These are phyloP conservation scores for Drosophila birchii DNA, from an alignment of 2,888 invertebrate species.

Conservation along the genomic window DNA sequence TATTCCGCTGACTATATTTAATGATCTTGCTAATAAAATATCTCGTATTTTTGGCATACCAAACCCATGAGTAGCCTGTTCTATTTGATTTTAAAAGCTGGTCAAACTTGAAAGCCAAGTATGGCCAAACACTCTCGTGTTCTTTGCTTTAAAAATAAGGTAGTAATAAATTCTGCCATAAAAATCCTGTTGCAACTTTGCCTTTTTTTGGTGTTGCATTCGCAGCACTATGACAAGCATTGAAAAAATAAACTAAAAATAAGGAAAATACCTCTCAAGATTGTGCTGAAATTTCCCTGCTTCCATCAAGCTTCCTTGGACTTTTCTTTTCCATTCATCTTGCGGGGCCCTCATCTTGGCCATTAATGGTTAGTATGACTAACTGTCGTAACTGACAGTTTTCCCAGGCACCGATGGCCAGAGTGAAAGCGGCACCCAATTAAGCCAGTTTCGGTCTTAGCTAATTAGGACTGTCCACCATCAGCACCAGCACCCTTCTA, in stretches of 20 bases:
- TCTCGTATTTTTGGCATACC: background rate
- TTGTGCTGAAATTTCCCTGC: background rate
- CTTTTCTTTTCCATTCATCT: constrained; percentile 31
- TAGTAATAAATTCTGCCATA: constrained; percentile 1
- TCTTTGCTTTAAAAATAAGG: constrained; percentile 2
- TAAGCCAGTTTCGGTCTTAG: constrained; percentile 49
- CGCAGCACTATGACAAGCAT: background rate
- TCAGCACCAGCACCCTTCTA: background rate
- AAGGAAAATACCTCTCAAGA: constrained; percentile 17
- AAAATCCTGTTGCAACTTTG: constrained; percentile 4
- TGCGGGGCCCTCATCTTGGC: constrained; percentile 25
- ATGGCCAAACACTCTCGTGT: background rate
- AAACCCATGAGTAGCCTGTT: background rate
- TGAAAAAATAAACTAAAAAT: background rate
- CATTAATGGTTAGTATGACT: constrained; percentile 32
- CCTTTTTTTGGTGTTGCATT: background rate
- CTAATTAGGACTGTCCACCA: constrained; percentile 45
- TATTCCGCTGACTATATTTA: background rate
- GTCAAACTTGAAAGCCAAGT: constrained; percentile 2
- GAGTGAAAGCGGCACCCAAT: constrained; percentile 40
- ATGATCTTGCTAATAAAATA: background rate
- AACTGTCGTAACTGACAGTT: constrained; percentile 39
- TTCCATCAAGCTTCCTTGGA: background rate
- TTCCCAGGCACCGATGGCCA: constrained; percentile 31
- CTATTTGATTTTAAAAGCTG: background rate